Percentiles rank a stretch among this genome's conserved stretches.
These are phyloP conservation scores for Rutilus rutilus DNA, from an alignment of 2,113 vertebrate species.

Conservation along the genomic window DNA sequence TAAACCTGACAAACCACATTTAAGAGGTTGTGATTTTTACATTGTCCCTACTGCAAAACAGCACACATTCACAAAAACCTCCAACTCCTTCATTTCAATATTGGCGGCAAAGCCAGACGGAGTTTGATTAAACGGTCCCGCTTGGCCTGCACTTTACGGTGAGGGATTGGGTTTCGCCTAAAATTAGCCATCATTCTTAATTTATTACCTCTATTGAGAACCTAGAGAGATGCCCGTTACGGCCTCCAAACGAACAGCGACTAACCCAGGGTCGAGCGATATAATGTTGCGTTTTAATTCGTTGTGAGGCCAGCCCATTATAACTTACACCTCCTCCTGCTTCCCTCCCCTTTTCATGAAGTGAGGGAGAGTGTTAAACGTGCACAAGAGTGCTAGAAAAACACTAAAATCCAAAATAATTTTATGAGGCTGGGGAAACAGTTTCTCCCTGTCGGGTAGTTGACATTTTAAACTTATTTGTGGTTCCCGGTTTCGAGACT, in stretches of 20 bases:
- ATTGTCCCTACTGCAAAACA: slow-evolving; percentile 42
- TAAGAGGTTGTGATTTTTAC: slow-evolving; percentile 42
- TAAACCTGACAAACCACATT: slow-evolving; percentile 47
- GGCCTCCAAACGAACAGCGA: slow-evolving; percentile 66
- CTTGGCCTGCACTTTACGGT: slow-evolving; percentile 74
- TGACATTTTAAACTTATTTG: slow-evolving; percentile 68
- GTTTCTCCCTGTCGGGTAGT: slow-evolving; percentile 63
- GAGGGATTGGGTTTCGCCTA: slow-evolving; percentile 78
- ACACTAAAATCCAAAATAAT: slow-evolving; percentile 76
- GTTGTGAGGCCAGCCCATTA: slow-evolving; percentile 67
- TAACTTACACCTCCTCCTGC: slow-evolving; percentile 67
- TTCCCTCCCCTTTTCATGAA: slow-evolving; percentile 57
- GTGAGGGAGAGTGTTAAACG: slow-evolving; percentile 66
- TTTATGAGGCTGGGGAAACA: slow-evolving; percentile 71
- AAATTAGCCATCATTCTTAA: slow-evolving; percentile 83
- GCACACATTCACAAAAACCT: slow-evolving; percentile 39
- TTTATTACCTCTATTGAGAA: slow-evolving; percentile 81
- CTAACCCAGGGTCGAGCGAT: slow-evolving; percentile 68
- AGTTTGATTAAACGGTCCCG: slow-evolving; percentile 81
- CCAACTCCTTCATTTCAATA: slow-evolving; percentile 64
- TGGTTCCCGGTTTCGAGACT: slow-evolving; percentile 50
- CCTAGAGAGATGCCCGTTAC: slow-evolving; percentile 70
- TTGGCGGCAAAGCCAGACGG: slow-evolving; percentile 73
- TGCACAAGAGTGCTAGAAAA: slow-evolving; percentile 70
- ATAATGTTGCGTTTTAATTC: slow-evolving; percentile 81